These are phyloP conservation scores for Hormaphis cornu DNA, from an alignment of 1,140 invertebrate genomes.

Conservation along the genomic window DNA sequence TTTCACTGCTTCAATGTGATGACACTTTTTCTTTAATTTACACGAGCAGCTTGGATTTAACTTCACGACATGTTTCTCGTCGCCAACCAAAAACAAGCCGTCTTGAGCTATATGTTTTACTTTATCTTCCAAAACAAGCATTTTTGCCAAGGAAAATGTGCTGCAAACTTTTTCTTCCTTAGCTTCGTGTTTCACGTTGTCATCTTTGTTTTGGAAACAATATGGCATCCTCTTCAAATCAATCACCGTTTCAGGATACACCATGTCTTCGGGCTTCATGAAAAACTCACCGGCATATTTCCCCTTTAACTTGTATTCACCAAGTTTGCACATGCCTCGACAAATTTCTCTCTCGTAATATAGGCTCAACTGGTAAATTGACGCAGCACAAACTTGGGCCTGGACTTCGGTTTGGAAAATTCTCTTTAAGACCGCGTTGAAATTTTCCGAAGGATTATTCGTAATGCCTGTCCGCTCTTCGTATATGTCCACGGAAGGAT, in stretches of 20 bases:
- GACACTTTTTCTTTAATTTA: background rate
- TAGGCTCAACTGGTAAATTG: background rate
- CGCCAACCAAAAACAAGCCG: background rate
- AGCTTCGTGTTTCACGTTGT: background rate
- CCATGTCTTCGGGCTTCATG: background rate
- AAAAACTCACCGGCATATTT: background rate
- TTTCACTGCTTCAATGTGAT: background rate
- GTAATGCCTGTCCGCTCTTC: background rate
- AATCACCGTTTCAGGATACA: background rate
- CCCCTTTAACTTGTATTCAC: background rate
- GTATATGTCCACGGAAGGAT: background rate
- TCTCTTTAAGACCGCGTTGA: background rate
- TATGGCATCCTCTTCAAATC: background rate
- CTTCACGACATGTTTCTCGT: background rate
- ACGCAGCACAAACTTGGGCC: background rate
- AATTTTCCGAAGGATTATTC: background rate
- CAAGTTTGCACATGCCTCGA: background rate
- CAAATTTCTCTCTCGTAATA: background rate
- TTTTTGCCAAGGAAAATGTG: background rate
- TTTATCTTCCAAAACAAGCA: background rate
- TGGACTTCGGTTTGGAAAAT: background rate
- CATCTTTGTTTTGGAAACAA: background rate
- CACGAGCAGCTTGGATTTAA: too few species aligned
- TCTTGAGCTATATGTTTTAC: background rate
- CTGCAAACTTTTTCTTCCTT: background rate